These are phyloP conservation scores for Drosophila leonis DNA, from an alignment of 2,888 invertebrate genomes.

Conservation along the genomic window DNA sequence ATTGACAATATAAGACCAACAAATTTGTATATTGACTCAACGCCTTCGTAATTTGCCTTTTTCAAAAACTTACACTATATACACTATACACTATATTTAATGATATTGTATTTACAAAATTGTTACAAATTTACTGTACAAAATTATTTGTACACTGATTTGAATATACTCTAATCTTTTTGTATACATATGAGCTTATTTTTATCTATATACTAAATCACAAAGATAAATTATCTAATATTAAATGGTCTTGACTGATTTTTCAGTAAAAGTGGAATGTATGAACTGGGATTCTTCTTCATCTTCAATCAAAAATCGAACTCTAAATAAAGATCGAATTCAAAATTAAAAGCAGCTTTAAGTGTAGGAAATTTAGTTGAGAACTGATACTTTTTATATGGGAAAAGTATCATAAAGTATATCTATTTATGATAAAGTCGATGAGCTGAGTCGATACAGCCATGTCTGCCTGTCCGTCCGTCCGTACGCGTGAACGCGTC, in stretches of 20 bases:
- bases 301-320: background rate
- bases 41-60: conserved; percentile 53
- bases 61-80: conserved; percentile 31
- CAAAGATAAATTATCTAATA: conserved; percentile 10
- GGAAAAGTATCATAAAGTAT: no score
- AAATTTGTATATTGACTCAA: conserved; percentile 37
- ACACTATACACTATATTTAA: conserved; percentile 12
- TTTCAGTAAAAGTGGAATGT: no score
- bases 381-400: no score
- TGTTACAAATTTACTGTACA: conserved; percentile 61
- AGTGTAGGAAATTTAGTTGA: no score
- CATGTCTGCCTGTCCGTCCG: no score
- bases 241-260: background rate
- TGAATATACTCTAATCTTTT: conserved; percentile 46
- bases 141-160: conserved; percentile 51
- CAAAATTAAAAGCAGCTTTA: background rate
- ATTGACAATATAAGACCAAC: conserved; percentile 19
- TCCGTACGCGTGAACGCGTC: no score
- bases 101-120: conserved; percentile 52
- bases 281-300: no score
- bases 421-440: no score
- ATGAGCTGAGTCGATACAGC: no score
- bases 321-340: background rate
- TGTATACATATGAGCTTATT: conserved; percentile 31
- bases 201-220: conserved; percentile 27